Percentiles rank a stretch among this genome's conserved stretches.
Evolutionary conservation across 2,888 invertebrate species (phyloP).

Genomic region (Lymantria dispar): DNA sequence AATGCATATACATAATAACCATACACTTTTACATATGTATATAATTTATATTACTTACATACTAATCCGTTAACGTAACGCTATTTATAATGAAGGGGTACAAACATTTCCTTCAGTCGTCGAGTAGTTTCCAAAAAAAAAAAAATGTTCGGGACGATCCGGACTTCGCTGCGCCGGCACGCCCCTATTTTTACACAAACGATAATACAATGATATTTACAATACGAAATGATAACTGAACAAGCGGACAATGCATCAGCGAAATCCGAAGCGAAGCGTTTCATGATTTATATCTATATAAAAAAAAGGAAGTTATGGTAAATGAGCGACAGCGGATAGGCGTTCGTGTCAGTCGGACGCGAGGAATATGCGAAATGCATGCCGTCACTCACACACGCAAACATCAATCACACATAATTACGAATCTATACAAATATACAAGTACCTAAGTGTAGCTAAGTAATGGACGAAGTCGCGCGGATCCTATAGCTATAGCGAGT

Average conservation of each 20-base stretch:
- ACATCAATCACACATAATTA: slow-evolving; percentile 18
- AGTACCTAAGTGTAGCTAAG: slow-evolving; percentile 55
- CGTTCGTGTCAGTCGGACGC: background rate
- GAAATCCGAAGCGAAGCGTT: slow-evolving; percentile 46
- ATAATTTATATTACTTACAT: slow-evolving; percentile 46
- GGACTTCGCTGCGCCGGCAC: slow-evolving; percentile 40
- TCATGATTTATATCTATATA: background rate
- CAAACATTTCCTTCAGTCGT: slow-evolving; percentile 25
- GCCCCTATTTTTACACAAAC: slow-evolving; percentile 27
- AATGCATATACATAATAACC: slow-evolving; percentile 78
- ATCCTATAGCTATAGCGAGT: slow-evolving; percentile 36
- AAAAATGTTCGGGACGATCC: slow-evolving; percentile 16
- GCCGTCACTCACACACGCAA: slow-evolving; percentile 23
- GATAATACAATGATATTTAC: slow-evolving; percentile 43
- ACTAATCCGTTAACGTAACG: slow-evolving; percentile 40
- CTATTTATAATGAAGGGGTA: slow-evolving; percentile 31
- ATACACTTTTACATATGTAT: slow-evolving; percentile 76
- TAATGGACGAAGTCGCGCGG: slow-evolving; percentile 65
- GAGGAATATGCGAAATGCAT: slow-evolving; percentile 40
- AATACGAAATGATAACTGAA: slow-evolving; percentile 37
- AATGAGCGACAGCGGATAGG: background rate
- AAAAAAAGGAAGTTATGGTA: background rate
- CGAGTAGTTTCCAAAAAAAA: slow-evolving; percentile 21
- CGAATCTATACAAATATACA: slow-evolving; percentile 56
- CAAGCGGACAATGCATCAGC: slow-evolving; percentile 37